Conservation (phyloP, 2,888 invertebrate genomes). For the Rhogogaster chlorosoma region DNA sequence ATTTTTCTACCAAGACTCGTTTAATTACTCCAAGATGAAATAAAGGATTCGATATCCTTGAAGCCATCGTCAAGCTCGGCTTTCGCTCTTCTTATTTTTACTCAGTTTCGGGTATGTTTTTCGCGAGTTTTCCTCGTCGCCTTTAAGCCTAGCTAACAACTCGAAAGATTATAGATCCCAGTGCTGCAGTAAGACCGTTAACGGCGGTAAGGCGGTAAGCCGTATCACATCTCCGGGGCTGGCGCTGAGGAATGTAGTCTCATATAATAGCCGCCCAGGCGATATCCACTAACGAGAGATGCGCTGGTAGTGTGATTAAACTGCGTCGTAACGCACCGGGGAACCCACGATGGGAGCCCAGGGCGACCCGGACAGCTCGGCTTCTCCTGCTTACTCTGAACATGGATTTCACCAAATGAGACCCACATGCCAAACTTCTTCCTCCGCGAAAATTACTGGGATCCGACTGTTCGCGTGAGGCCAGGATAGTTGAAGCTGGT, state of each 20-base stretch:
- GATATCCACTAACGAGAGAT: constrained; percentile 77
- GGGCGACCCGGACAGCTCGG: constrained; percentile 49
- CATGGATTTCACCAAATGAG: constrained; percentile 38
- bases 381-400: not conserved
- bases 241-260: constrained; percentile 71
- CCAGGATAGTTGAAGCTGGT: not conserved
- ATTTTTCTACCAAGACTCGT: constrained; percentile 51
- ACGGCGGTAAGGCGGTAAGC: constrained; percentile 47
- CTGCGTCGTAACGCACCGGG: constrained; percentile 76
- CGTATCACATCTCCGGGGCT: constrained; percentile 51
- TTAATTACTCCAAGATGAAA: not conserved
- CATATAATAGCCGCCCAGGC: constrained; percentile 73
- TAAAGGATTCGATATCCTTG: not conserved
- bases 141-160: constrained; percentile 43
- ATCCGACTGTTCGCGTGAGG: not conserved
- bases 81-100: not conserved
- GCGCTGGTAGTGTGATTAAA: constrained; percentile 77
- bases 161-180: constrained; percentile 52
- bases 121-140: not conserved
- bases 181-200: constrained; percentile 49
- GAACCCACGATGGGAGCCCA: constrained; percentile 63
- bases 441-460: not conserved
- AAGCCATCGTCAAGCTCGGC: not conserved
- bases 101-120: not conserved
- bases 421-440: constrained; percentile 42